A percentile compares a stretch with the other conserved stretches of the same genome.
Evolutionary conservation across 2,797 vertebrate genomes (phyloP).

Genomic region (Alca torda): DNA sequence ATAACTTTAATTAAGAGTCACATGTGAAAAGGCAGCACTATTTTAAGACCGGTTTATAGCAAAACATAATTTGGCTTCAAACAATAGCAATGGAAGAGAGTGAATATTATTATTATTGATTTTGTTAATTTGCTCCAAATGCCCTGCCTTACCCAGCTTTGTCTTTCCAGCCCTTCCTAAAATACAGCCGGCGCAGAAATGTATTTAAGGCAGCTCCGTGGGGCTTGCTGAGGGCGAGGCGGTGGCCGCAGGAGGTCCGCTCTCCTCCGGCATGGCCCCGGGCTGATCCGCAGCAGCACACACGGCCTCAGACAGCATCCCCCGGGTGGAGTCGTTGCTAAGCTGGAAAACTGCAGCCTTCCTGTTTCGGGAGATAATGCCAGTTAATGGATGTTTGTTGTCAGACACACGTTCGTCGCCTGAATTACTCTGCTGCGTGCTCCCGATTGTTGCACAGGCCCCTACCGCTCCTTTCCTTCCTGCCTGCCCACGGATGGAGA

Average conservation of each 20-base stretch:
- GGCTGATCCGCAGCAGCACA: background rate
- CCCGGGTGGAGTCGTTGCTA: background rate
- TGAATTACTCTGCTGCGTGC: background rate
- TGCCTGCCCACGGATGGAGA: background rate
- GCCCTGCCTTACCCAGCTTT: background rate
- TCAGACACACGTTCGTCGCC: background rate
- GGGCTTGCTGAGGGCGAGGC: background rate
- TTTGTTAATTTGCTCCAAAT: conserved; percentile 46
- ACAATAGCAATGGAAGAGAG: background rate
- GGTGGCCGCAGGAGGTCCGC: accelerated
- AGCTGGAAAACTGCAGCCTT: background rate
- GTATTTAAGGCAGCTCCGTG: background rate
- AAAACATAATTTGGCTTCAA: conserved; percentile 59
- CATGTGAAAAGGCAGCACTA: background rate
- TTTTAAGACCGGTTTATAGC: conserved; percentile 45
- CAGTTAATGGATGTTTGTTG: background rate
- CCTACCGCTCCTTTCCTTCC: background rate
- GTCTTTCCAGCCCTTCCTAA: background rate
- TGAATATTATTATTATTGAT: conserved; percentile 31
- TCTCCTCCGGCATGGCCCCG: accelerated
- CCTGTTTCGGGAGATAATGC: background rate
- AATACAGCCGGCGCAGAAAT: background rate
- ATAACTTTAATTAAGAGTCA: conserved; percentile 65
- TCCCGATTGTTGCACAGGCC: accelerated
- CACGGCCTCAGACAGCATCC: background rate